Evolutionary conservation across 2,113 vertebrate species (phyloP), one percentile per base, ranked within the genome.

Genomic region (Ammodytes marinus): DNA sequence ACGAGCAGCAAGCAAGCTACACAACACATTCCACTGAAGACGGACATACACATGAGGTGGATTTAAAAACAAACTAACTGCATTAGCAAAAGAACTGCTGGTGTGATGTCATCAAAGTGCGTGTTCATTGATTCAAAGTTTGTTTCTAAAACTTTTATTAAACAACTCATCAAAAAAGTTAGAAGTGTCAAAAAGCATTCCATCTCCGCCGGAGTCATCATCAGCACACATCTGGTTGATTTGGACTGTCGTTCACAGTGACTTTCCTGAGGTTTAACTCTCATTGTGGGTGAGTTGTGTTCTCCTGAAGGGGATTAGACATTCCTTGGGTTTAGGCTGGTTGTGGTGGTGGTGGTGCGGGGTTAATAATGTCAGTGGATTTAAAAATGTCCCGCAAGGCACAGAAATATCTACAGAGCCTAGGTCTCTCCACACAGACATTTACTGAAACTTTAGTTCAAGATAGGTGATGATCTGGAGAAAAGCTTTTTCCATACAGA

Each of bases 361-460:
- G 37, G 49, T 39, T 53, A 64, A 27, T 27, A 27, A 45, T 40
- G 27, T 13, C 52, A 27, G 67, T 73, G 72, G 57, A 79, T 52
- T 71, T 52, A 68, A 45, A 27, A 37, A 72, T 45, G 39, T 86
- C 64, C 53, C 45, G 61, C 47, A 87, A 92, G 82, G 82, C 79
- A 92, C 83, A 74, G 11, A 54, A 49, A 47, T 9, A 85, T 5
- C 9, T 45, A 53, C 8, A 15, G 37, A 74, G 69, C 7, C 10
- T 37, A 35, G 12, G 55, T 35, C 12, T 37, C 8, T 58, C 45
- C 39, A 74, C 17, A 67, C 60, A 68, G 15, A 50, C 27, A 27
- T 27, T 27, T 27, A 27, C 27, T 27, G 27, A 27, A 27, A 2
- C 27, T 27, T 27, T 27, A 27, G 27, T 27, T 27, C 27, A 27